phyloP scores from a whole-genome alignment of 2,797 vertebrate species.

The Cossypha niveicapilla region DNA sequence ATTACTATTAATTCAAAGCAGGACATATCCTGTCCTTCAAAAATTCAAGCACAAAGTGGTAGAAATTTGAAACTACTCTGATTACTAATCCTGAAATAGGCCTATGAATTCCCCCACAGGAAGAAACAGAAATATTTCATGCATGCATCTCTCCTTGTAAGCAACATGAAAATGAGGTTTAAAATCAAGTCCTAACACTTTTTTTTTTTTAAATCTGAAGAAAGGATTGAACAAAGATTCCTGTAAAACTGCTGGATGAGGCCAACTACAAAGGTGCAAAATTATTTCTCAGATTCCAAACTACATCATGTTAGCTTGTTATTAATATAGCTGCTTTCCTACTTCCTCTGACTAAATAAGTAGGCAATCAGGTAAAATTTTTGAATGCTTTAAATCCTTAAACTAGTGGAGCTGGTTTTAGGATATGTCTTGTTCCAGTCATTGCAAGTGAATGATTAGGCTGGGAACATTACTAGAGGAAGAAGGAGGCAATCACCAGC shows the following conservation, averaged over 20 bases:
- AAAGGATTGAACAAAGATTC: neutral
- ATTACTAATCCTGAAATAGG: neutral
- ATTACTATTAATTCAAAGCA: neutral
- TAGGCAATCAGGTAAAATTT: neutral
- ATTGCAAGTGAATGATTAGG: neutral
- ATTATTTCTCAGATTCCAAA: neutral
- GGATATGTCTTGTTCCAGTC: neutral
- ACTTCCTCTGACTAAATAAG: neutral
- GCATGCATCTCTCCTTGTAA: neutral
- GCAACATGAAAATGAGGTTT: neutral
- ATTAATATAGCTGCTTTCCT: neutral
- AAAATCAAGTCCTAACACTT: neutral
- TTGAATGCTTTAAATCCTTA: neutral
- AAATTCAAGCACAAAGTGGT: neutral
- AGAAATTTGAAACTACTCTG: neutral
- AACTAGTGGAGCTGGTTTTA: neutral
- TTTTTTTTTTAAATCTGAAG: neutral
- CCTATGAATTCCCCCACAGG: neutral
- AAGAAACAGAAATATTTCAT: neutral
- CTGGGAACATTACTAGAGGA: neutral
- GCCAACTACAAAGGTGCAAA: neutral
- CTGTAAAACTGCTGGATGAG: neutral
- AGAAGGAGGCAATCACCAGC: constrained; percentile 6
- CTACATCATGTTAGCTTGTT: neutral
- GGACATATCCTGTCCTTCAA: neutral